Conservation (phyloP, 2,113 vertebrate genomes). For the Corythoichthys intestinalis region DNA sequence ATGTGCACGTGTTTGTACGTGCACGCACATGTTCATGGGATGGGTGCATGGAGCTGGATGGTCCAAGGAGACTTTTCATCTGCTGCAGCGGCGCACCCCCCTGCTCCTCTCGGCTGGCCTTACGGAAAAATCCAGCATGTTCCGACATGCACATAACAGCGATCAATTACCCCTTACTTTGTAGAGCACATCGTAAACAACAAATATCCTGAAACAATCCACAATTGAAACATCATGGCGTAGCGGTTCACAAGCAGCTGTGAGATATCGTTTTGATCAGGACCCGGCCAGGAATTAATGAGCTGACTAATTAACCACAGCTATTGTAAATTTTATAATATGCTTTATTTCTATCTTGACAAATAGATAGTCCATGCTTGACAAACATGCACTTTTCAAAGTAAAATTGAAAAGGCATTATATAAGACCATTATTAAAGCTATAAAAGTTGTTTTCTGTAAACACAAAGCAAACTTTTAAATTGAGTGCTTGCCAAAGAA, state of each 20-base stretch:
- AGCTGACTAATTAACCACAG: conserved; percentile 64
- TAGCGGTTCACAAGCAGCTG: conserved; percentile 61
- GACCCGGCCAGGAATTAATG: conserved; percentile 55
- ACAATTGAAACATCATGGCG: conserved; percentile 66
- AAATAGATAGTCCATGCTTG: conserved; percentile 40
- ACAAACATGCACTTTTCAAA: conserved; percentile 31
- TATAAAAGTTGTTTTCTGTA: conserved; percentile 39
- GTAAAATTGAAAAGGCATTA: conserved; percentile 31
- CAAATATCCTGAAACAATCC: conserved; percentile 67
- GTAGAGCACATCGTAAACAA: conserved; percentile 70
- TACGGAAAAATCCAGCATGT: conserved; percentile 68
- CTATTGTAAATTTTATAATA: conserved; percentile 64
- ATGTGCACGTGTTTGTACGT: conserved; percentile 24
- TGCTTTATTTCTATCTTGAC: conserved; percentile 54
- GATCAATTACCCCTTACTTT: conserved; percentile 70
- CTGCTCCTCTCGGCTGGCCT: conserved; percentile 55
- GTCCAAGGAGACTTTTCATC: conserved; percentile 63
- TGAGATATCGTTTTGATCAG: conserved; percentile 64
- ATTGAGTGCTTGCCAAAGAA: conserved; percentile 44
- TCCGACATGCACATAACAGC: conserved; percentile 68
- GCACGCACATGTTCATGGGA: conserved; percentile 24
- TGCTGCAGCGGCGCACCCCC: conserved; percentile 49
- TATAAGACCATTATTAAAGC: conserved; percentile 23
- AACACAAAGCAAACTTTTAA: conserved; percentile 39
- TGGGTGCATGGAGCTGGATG: conserved; percentile 34